phyloP scores from a whole-genome alignment of 1,140 invertebrate species.

The Caenorhabditis latens region DNA sequence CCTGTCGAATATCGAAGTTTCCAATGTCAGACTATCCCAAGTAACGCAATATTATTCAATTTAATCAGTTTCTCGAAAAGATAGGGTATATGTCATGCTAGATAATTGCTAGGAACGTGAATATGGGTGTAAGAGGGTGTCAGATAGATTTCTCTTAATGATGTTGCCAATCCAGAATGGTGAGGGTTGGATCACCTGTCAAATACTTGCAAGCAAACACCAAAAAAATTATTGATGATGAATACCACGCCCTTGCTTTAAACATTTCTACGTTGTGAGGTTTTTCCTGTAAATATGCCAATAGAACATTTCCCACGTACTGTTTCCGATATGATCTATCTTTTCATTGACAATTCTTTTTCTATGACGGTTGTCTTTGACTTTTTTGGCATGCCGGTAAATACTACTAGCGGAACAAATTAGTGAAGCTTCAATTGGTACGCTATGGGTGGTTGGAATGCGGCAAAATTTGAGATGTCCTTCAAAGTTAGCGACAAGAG shows the following conservation, averaged over 20 bases:
- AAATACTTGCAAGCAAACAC: neutral
- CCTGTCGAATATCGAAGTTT: neutral
- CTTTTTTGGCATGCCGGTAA: slow-evolving; percentile 8
- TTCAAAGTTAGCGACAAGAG: slow-evolving; percentile 12
- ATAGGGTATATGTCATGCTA: neutral
- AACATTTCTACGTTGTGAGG: neutral
- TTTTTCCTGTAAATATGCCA: neutral
- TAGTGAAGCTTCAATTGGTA: slow-evolving; percentile 32
- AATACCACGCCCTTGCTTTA: neutral
- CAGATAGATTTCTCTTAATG: neutral
- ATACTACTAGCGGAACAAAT: slow-evolving; percentile 24
- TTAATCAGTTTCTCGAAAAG: neutral
- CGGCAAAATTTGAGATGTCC: slow-evolving; percentile 24
- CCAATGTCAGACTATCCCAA: neutral
- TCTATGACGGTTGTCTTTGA: neutral
- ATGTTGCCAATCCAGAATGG: slow-evolving; percentile 12
- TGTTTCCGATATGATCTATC: neutral
- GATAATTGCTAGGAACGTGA: neutral
- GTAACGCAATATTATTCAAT: neutral
- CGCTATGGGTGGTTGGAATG: slow-evolving; percentile 2
- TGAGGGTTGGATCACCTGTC: slow-evolving; percentile 1
- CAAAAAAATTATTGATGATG: neutral
- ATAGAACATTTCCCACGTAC: neutral
- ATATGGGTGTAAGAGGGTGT: neutral
- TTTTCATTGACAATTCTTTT: neutral